Evolutionary conservation across 2,113 vertebrate genomes (phyloP).

Genomic region (Oceanodroma tethys): DNA sequence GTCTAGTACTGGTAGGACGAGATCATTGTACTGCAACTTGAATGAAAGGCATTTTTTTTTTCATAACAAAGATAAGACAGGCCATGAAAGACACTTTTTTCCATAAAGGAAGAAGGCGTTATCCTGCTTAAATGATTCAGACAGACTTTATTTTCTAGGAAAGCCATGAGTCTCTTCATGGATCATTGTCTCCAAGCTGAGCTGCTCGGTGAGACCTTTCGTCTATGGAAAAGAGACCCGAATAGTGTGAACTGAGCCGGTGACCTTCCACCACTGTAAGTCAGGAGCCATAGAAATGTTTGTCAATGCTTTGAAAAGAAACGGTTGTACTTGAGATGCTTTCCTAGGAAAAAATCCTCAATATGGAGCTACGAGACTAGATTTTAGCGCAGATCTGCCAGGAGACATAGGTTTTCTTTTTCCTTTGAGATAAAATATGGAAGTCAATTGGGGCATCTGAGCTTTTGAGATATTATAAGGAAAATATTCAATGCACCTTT

Average conservation of each 20-base stretch:
- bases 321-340: not conserved
- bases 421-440: not conserved
- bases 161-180: not conserved
- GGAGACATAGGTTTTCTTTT: not conserved
- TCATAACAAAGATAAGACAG: conserved; percentile 28
- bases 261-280: conserved; percentile 22
- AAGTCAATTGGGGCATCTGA: not conserved
- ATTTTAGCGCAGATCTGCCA: not conserved
- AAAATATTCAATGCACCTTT: not conserved
- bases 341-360: not conserved
- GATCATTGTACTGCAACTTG: conserved; percentile 4
- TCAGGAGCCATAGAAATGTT: conserved; percentile 27
- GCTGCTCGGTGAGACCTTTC: not conserved
- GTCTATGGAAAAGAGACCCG: not conserved
- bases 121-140: conserved; percentile 32
- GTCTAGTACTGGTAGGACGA: conserved; percentile 10
- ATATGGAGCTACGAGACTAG: not conserved
- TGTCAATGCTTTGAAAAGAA: not conserved
- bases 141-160: conserved; percentile 50
- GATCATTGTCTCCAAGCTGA: not conserved
- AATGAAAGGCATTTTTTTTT: conserved; percentile 1
- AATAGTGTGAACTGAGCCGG: not conserved
- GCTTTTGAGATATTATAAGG: not conserved
- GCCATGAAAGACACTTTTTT: conserved; percentile 6
- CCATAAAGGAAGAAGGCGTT: conserved; percentile 1